Evolutionary conservation across 2,113 vertebrate species (phyloP).

Genomic region (Dromas ardeola): DNA sequence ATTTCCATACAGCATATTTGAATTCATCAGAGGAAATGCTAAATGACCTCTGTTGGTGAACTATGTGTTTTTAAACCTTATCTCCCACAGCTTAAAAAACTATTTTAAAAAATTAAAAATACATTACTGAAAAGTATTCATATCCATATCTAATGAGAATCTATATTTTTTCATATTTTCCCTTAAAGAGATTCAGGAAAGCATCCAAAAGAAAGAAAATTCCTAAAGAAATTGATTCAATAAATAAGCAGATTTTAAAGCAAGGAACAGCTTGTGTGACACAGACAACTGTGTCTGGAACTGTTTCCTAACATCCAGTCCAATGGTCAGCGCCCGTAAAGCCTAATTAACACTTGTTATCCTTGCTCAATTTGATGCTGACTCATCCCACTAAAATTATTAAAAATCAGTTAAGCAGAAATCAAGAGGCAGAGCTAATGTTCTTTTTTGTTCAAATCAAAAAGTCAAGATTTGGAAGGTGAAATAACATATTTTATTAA

Average conservation of each 20-base stretch:
- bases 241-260: not conserved
- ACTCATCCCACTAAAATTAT: not conserved
- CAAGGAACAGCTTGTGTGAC: not conserved
- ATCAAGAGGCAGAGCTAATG: not conserved
- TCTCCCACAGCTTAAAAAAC: not conserved
- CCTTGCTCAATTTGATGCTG: not conserved
- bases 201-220: not conserved
- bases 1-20: not conserved
- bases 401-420: conserved; percentile 5
- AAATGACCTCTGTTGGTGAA: not conserved
- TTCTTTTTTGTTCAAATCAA: not conserved
- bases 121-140: not conserved
- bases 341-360: not conserved
- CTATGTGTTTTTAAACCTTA: not conserved
- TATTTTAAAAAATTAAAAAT: not conserved
- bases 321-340: not conserved
- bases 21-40: not conserved
- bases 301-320: not conserved
- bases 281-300: not conserved
- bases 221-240: not conserved
- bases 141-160: not conserved
- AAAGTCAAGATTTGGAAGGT: not conserved
- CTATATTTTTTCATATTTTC: not conserved
- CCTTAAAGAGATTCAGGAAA: not conserved
- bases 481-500: not conserved